Conservation (phyloP, 2,797 vertebrate species). For the Otolemur crassicaudatus region DNA sequence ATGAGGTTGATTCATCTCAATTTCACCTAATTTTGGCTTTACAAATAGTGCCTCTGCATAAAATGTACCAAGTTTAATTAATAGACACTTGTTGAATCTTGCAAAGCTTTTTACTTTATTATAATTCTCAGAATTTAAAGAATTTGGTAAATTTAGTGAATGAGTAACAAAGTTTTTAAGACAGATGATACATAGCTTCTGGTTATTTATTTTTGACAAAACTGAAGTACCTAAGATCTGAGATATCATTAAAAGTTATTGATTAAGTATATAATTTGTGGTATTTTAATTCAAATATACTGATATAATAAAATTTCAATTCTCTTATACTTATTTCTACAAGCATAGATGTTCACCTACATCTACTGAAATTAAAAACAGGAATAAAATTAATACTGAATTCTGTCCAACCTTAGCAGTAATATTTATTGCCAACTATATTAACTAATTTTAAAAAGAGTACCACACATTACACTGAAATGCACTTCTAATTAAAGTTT, state of each 20-base stretch:
- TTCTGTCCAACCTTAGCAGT: neutral
- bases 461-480: neutral
- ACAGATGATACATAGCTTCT: neutral
- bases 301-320: neutral
- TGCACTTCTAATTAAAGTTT: neutral
- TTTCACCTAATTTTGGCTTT: neutral
- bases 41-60: neutral
- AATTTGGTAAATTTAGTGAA: neutral
- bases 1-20: neutral
- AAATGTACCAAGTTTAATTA: neutral
- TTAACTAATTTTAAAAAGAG: constrained; percentile 40
- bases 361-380: constrained; percentile 14
- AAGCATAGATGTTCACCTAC: neutral
- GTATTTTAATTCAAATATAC: neutral
- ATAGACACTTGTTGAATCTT: neutral
- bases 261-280: neutral
- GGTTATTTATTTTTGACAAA: neutral
- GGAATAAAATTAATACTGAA: constrained; percentile 12
- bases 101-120: neutral
- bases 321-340: neutral
- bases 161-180: neutral
- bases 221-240: neutral
- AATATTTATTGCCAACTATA: neutral
- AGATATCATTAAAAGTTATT: neutral
- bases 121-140: neutral